Conservation (phyloP, 2,888 invertebrate species). For the Pyrrhosoma nymphula region DNA sequence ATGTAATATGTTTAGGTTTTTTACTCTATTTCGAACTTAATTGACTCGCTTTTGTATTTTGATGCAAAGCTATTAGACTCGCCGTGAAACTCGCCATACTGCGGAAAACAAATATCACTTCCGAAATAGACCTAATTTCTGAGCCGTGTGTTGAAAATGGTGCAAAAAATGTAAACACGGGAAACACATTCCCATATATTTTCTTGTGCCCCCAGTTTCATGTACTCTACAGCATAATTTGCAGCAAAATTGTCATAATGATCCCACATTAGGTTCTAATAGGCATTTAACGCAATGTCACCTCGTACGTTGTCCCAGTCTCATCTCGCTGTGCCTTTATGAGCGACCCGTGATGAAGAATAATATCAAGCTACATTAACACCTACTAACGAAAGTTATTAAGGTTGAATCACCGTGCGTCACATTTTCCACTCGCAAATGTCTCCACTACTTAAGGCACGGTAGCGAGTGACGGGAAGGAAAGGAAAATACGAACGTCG, state of each 20-base stretch:
- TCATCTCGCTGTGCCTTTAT: background rate
- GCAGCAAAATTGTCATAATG: background rate
- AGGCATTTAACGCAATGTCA: background rate
- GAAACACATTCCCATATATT: background rate
- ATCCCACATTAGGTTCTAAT: background rate
- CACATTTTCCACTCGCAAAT: background rate
- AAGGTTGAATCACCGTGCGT: background rate
- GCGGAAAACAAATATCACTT: too few species aligned
- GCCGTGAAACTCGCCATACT: too few species aligned
- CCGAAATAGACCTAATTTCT: too few species aligned
- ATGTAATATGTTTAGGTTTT: too few species aligned
- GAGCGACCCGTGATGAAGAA: background rate
- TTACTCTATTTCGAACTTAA: too few species aligned
- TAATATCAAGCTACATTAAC: background rate
- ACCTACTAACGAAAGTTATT: background rate
- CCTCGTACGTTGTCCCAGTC: background rate
- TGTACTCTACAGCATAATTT: background rate
- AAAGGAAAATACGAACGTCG: background rate
- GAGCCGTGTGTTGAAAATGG: too few species aligned
- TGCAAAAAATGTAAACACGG: too few species aligned
- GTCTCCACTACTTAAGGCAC: background rate
- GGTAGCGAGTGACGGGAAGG: background rate
- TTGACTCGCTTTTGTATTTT: too few species aligned
- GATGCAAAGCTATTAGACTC: too few species aligned
- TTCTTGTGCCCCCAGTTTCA: background rate